phyloP scores from a whole-genome alignment of 2,797 vertebrate genomes.

The Phoebastria nigripes region DNA sequence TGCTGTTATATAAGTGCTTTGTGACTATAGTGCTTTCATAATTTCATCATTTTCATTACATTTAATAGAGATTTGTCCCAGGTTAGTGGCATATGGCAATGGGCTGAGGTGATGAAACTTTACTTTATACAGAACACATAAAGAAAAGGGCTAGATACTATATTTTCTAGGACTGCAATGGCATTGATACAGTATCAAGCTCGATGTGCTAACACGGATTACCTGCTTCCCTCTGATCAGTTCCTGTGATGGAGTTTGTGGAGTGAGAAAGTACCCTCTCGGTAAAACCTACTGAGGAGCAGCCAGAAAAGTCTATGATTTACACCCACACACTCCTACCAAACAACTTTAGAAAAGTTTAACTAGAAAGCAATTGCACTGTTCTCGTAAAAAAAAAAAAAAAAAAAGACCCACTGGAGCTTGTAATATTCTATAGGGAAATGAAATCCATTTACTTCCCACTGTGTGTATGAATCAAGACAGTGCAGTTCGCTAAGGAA shows the following conservation, averaged over 20 bases:
- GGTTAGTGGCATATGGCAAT: neutral
- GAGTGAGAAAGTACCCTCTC: neutral
- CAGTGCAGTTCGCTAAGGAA: neutral
- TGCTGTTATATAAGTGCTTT: neutral
- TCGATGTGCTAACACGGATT: neutral
- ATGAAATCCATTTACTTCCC: slow-evolving; percentile 13
- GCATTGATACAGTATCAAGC: neutral
- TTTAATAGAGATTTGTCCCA: neutral
- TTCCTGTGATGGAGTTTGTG: neutral
- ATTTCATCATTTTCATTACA: neutral
- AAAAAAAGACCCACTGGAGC: neutral
- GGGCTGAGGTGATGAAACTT: neutral
- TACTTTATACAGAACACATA: neutral
- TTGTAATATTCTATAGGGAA: neutral
- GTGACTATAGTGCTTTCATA: neutral
- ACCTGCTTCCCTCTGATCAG: neutral
- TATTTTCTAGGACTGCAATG: neutral
- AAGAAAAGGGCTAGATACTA: neutral
- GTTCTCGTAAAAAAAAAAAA: neutral
- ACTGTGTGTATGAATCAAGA: neutral
- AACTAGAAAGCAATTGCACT: neutral
- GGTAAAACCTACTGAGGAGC: neutral
- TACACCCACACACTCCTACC: neutral
- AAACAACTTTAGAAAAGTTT: neutral
- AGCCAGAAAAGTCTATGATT: neutral